Evolutionary conservation across 2,888 invertebrate species (phyloP), one percentile per base, ranked within the genome.

Genomic region (Patella pellucida): DNA sequence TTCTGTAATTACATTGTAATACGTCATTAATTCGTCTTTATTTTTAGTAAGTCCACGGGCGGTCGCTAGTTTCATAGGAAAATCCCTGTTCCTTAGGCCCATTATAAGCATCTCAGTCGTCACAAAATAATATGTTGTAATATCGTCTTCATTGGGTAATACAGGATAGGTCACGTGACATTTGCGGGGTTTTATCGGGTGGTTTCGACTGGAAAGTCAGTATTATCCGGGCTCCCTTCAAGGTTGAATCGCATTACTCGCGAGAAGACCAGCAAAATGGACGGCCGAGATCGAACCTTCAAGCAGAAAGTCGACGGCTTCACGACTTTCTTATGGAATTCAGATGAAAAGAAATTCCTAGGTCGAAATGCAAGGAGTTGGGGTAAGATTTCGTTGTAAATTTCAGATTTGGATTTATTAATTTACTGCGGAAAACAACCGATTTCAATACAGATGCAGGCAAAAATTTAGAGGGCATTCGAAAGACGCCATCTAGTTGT

Each of bases 351-450:
- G 89, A 96, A 96, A 92, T 94, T 97, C 91, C 93, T 97, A 86
- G 97, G 97, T 87, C 94, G 97, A 87, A 97, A 96, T 81, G 97
- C 95, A 86, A 93, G 94, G 90, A 97, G 96, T 92, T 98, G 98
- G 98, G 86, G 89, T 89, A 81, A 79, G 89, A 73, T 56, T 31
- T 23, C 23, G 11, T 50, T 51, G 31, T 27, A 23, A 52, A 15
- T 3, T 51, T 51, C 16, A 19, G 9, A 41, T 9, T 7, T 41
- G 41, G 41, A 41, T 41, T 41, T 41, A 41, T 41, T 41, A 41
- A 9, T 41, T 41, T 4, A 41, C 41, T 41, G 41, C 41, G 9
- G 7, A 41, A 7, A 7, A 41, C 41, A 41, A 41, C 41, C 9
- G 41, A 41, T 41, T 41, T 41, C 41, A 41, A 41, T 9, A 41